Percentiles rank a stretch among this genome's conserved stretches.
Conservation (phyloP, 92 coral and sea anemone genomes). For the Virgularia gustaviana region DNA sequence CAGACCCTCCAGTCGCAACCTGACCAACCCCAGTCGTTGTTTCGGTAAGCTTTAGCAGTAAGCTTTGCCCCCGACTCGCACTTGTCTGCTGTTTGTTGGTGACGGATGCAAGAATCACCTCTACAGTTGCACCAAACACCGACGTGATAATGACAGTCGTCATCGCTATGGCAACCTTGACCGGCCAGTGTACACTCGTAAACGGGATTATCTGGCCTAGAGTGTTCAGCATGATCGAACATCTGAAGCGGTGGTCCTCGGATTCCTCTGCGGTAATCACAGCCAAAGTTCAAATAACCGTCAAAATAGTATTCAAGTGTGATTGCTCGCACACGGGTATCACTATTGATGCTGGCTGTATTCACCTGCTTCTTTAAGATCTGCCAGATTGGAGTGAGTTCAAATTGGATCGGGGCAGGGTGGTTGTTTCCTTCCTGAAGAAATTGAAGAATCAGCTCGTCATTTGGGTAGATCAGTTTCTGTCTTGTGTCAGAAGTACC, state of each 20-base stretch:
- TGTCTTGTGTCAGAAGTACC: constrained; percentile 42
- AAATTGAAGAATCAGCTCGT: constrained; percentile 27
- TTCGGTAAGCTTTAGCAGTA: constrained; percentile 3
- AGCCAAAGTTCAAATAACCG: constrained; percentile 16
- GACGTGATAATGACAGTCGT: constrained; percentile 39
- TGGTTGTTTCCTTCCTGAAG: constrained; percentile 21
- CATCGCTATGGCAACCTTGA: constrained; percentile 37
- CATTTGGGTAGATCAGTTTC: constrained; percentile 19
- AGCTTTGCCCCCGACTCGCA: not conserved
- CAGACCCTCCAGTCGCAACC: constrained; percentile 44
- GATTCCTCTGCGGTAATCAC: constrained; percentile 1
- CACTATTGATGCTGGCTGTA: not conserved
- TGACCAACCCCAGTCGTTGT: constrained; percentile 12
- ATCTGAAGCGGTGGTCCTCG: constrained; percentile 19
- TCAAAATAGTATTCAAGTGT: constrained; percentile 39
- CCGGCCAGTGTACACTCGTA: constrained; percentile 39
- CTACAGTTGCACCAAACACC: constrained; percentile 31
- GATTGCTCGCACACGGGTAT: constrained; percentile 34
- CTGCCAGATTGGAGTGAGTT: constrained; percentile 47
- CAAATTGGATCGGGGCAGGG: constrained; percentile 16
- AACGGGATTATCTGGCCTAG: constrained; percentile 13
- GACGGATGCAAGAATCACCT: constrained; percentile 39
- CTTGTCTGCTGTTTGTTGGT: not conserved
- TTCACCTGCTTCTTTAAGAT: constrained; percentile 25
- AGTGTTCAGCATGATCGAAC: constrained; percentile 30